Conservation (phyloP, 2,113 vertebrate species). For the Amphiprion ocellaris region DNA sequence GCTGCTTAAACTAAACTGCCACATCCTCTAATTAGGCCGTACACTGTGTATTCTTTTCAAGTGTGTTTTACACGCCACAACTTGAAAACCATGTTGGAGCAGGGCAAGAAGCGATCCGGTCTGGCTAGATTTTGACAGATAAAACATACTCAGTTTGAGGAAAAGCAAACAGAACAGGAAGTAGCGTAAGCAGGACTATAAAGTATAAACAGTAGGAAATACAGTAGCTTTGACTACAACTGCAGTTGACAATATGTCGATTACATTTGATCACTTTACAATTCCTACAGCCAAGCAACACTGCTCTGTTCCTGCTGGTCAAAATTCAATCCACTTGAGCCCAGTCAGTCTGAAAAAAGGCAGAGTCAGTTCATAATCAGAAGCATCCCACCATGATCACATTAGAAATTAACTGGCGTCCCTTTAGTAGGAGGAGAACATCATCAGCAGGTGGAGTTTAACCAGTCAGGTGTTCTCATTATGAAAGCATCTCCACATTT, state of each 20-base stretch:
- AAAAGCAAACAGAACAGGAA: too few relatives aligned
- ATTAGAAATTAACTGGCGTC: neutral
- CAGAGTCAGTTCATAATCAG: neutral
- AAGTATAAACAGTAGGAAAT: neutral
- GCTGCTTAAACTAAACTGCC: slow-evolving; percentile 19
- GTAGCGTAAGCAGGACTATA: neutral
- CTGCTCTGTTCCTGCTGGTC: neutral
- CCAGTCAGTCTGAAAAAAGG: too few relatives aligned
- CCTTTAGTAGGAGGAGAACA: neutral
- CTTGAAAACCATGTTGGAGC: slow-evolving; percentile 5
- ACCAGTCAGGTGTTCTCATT: neutral
- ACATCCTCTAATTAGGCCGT: slow-evolving; percentile 33
- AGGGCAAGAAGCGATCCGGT: neutral
- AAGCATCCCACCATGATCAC: too few relatives aligned
- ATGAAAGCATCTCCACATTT: neutral
- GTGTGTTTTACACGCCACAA: slow-evolving; percentile 5
- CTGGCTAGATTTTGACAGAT: neutral
- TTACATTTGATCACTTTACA: too few relatives aligned
- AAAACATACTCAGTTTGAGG: neutral
- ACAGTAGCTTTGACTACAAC: neutral
- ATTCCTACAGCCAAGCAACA: too few relatives aligned
- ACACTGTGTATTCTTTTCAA: neutral
- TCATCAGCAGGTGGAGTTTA: neutral
- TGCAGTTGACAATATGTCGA: neutral
- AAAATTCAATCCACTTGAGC: neutral